Evolutionary conservation across 2,113 vertebrate species (phyloP).

Genomic region (Podarcis raffonei): DNA sequence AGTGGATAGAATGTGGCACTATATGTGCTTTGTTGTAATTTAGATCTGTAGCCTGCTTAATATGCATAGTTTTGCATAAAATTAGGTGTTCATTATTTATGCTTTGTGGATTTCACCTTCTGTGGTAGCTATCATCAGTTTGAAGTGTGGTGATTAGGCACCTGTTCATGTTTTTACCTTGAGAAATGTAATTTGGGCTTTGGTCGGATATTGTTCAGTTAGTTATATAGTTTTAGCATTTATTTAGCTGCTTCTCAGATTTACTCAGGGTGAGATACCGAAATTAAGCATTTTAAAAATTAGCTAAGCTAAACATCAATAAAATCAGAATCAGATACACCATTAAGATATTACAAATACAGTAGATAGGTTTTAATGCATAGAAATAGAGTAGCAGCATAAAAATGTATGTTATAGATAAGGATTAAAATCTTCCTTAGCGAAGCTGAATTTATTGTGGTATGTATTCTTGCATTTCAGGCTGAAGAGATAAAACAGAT

Average conservation of each 20-base stretch:
- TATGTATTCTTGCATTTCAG: not conserved
- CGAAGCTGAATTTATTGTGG: not conserved
- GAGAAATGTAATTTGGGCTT: not conserved
- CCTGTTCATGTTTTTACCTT: not conserved
- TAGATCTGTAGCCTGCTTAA: not conserved
- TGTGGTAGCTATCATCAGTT: not conserved
- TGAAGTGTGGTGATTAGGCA: not conserved
- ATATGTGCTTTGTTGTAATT: not conserved
- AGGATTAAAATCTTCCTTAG: not conserved
- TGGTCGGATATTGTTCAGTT: not conserved
- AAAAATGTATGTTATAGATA: not conserved
- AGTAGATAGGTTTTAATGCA: not conserved
- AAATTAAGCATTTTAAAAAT: not conserved
- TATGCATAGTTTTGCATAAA: not conserved
- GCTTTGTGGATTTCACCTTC: not conserved
- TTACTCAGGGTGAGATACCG: not conserved
- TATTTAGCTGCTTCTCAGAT: not conserved
- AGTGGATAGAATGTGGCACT: not conserved
- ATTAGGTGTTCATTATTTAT: not conserved
- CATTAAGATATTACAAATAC: not conserved
- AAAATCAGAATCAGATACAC: not conserved
- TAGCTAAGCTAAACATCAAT: not conserved
- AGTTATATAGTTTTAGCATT: not conserved
- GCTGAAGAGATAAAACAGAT: not conserved
- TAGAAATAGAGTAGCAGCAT: not conserved